These are phyloP conservation scores for Cebus imitator DNA, from an alignment of 2,113 vertebrate genomes.

Conservation along the genomic window DNA sequence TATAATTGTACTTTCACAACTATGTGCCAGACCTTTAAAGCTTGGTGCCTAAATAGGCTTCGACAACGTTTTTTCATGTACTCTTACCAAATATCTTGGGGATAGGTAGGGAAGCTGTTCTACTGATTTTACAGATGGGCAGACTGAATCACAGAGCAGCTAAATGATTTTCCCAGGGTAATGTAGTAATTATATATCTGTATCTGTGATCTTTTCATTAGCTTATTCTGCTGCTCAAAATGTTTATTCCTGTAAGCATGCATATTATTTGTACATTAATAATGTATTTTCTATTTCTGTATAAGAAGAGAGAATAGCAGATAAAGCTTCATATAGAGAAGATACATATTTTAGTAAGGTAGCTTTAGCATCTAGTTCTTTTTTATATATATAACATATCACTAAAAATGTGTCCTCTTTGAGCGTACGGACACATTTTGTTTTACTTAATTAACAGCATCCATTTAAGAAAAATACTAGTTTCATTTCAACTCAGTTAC, in stretches of 20 bases:
- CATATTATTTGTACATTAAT: not conserved
- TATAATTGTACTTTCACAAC: constrained; percentile 12
- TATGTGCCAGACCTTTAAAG: not conserved
- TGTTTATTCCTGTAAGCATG: not conserved
- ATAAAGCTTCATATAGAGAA: not conserved
- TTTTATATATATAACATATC: not conserved
- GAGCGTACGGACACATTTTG: not conserved
- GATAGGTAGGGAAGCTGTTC: not conserved
- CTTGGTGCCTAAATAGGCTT: not conserved
- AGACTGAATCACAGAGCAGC: constrained; percentile 54
- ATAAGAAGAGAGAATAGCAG: not conserved
- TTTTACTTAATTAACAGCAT: not conserved
- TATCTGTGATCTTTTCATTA: constrained; percentile 20
- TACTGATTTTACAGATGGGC: constrained; percentile 35
- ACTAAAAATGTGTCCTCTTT: not conserved
- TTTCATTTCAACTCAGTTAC: not conserved
- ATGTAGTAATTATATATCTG: not conserved
- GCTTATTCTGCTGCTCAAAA: constrained; percentile 1
- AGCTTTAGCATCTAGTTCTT: not conserved
- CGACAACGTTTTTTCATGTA: not conserved
- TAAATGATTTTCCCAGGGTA: constrained; percentile 22
- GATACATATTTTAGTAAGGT: not conserved
- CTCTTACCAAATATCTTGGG: not conserved
- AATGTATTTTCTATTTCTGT: not conserved
- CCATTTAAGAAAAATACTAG: not conserved